Conservation (phyloP, 2,113 vertebrate species). For the Pica pica region DNA sequence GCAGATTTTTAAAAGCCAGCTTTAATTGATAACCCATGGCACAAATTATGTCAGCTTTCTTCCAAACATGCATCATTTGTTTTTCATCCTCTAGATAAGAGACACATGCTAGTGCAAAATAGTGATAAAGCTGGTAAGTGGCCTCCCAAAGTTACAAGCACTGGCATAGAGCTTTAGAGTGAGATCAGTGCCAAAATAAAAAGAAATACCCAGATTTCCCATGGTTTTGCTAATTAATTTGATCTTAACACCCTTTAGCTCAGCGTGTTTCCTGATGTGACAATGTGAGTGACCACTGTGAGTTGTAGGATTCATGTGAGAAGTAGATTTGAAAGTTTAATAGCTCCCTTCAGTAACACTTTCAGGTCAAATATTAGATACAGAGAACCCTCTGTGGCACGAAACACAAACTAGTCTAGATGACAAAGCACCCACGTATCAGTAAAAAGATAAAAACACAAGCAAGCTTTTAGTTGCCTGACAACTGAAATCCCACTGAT, state of each 20-base stretch:
- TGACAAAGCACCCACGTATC: neutral
- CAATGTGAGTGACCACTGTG: accelerated
- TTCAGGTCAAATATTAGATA: neutral
- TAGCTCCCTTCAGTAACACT: neutral
- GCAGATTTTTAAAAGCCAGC: neutral
- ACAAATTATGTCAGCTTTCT: neutral
- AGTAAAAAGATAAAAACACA: neutral
- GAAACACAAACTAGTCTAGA: neutral
- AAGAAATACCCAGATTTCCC: neutral
- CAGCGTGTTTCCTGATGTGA: accelerated
- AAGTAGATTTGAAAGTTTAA: neutral
- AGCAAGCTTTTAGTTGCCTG: neutral
- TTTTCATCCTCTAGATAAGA: neutral
- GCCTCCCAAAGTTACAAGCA: neutral
- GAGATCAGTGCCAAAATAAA: neutral
- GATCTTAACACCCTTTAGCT: neutral
- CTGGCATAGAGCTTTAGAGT: neutral
- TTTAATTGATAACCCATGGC: neutral
- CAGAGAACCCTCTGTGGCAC: neutral
- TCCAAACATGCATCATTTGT: neutral
- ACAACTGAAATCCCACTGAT: neutral
- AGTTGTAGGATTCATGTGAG: neutral
- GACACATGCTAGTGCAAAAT: neutral
- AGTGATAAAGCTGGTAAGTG: neutral
- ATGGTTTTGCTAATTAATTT: neutral